phyloP scores from a whole-genome alignment of 2,113 vertebrate species.

The Oreochromis tanganicae region DNA sequence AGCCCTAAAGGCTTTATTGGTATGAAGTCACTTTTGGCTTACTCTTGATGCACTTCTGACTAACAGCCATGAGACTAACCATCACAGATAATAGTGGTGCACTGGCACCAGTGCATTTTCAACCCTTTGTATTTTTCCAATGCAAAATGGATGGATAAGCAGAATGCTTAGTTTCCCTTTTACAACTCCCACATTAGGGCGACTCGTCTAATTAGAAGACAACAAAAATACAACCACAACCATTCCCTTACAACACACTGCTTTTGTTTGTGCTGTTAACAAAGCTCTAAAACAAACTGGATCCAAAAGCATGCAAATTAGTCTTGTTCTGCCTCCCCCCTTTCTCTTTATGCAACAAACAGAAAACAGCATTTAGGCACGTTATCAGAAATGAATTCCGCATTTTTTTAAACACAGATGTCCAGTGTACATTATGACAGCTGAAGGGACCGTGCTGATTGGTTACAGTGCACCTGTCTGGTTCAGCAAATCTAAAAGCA shows the following conservation, averaged over 20 bases:
- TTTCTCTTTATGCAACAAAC: constrained; percentile 1
- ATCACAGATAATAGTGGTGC: not conserved
- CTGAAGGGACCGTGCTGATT: not conserved
- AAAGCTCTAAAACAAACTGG: constrained; percentile 27
- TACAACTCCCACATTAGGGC: not conserved
- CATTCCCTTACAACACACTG: not conserved
- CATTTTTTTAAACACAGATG: not conserved
- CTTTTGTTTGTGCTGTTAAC: constrained; percentile 43
- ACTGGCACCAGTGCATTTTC: not conserved
- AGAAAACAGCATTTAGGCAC: not conserved
- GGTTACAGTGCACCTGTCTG: not conserved
- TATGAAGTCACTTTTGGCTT: not conserved
- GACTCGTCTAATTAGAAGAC: constrained; percentile 22
- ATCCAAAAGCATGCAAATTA: constrained; percentile 20
- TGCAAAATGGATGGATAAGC: not conserved
- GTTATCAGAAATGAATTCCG: not conserved
- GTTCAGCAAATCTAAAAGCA: not conserved
- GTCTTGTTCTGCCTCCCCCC: not conserved
- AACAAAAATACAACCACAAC: not conserved
- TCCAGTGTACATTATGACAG: not conserved
- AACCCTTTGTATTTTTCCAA: not conserved
- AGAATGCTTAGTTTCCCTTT: not conserved
- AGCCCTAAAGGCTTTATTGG: not conserved
- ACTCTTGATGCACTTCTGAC: not conserved
- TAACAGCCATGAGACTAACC: not conserved